Percentiles rank a stretch among this genome's conserved stretches.
Evolutionary conservation across 2,113 vertebrate species (phyloP).

Genomic region (Hemichromis elongatus): DNA sequence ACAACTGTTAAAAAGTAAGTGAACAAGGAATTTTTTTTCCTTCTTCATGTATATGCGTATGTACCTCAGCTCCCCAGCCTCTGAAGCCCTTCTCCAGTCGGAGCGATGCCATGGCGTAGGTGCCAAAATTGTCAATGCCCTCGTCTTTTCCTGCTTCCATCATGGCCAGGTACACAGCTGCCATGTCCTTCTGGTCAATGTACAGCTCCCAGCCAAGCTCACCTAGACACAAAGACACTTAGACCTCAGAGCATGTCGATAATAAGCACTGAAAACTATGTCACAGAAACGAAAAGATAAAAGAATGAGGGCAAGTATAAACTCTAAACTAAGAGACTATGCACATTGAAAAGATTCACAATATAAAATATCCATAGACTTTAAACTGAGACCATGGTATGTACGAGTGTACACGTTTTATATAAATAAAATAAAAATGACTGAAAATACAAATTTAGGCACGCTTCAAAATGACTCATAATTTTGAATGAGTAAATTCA

Average conservation of each 20-base stretch:
- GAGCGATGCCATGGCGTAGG: conserved; percentile 86
- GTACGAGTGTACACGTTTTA: neutral
- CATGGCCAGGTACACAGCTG: conserved; percentile 77
- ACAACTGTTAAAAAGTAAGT: neutral
- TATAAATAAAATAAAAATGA: neutral
- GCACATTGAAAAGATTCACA: neutral
- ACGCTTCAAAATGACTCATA: no score
- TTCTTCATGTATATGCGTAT: neutral
- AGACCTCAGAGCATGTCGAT: neutral
- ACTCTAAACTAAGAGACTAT: neutral
- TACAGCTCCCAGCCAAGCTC: conserved; percentile 98
- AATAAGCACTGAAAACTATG: neutral
- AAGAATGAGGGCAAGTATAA: neutral
- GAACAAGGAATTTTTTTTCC: accelerated
- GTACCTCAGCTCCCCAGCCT: conserved; percentile 95
- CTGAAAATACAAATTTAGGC: neutral
- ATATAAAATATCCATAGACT: neutral
- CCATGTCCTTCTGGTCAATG: conserved; percentile 80
- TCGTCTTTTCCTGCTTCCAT: conserved; percentile 89
- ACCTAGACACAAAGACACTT: conserved; percentile 67
- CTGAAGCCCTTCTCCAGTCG: conserved; percentile 94
- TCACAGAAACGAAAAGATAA: neutral
- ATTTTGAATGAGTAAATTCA: neutral
- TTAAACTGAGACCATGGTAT: neutral
- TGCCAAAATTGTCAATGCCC: conserved; percentile 92